Evolutionary conservation across 2,888 invertebrate genomes (phyloP), one percentile per base, ranked within the genome.

Genomic region (Drosophila suboccidentalis): DNA sequence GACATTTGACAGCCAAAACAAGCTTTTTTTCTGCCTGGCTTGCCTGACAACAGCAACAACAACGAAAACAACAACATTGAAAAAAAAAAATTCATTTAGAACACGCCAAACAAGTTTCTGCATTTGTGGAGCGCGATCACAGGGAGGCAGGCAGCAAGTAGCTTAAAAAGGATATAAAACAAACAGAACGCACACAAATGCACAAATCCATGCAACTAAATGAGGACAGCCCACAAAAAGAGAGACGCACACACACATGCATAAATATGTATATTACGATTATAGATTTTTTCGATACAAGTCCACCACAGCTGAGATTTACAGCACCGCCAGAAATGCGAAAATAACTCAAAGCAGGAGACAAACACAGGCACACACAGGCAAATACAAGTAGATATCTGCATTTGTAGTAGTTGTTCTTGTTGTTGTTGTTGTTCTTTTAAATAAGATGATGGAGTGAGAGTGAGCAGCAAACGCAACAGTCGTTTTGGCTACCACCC

Each of bases 41-140:
- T 59, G 78, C 15, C 60, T 32, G 34, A 41, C 57, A 59, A 64
- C 36, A 78, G 53, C 66, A 46, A 62, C 49, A 67, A 34, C 43
- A 34, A 15, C 32, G 10, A 13, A 36, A 49, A 62, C 49, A 67
- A 58, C 51, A 69, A 57, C 53, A 74, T 66, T 63, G 63, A 74
- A 85, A 79, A 15, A 13, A 75, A 85, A 55, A 75, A 58, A 26
- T 26, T 75, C 78, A 69, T 80, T 89, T 85, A 86, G 86, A 86
- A 86, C 88, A 89, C 69, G 82, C 73, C 80, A 86, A 86, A 86
- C 86, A 85, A 86, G 86, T 86, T 86, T 89, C 65, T 70, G 73
- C 80, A 71, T 75, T 65, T 78, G 77, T 72, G 57, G 50, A 69
- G 44, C 67, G 44, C 49, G 62, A 65, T 74, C 62, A n/a, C 19